Percentiles rank a stretch among this genome's conserved stretches.
Evolutionary conservation across 2,888 invertebrate species (phyloP).

Genomic region (Tinea trinotella): DNA sequence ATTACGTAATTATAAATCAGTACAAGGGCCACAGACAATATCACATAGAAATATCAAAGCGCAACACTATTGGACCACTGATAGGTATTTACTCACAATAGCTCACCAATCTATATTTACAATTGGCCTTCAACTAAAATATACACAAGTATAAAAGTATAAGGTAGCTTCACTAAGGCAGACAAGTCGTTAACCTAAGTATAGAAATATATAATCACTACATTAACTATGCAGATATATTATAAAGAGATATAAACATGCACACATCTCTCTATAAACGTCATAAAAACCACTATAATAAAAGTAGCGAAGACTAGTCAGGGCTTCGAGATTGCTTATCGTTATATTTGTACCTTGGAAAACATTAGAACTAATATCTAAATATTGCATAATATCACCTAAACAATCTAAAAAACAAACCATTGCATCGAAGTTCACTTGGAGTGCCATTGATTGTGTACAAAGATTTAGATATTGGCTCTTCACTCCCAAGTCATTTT

Average conservation of each 20-base stretch:
- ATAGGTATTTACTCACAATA: slow-evolving; percentile 51
- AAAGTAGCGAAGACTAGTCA: slow-evolving; percentile 8
- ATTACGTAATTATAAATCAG: slow-evolving; percentile 6
- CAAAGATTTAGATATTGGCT: too few species aligned
- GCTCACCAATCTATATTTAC: slow-evolving; percentile 10
- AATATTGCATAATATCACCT: not conserved
- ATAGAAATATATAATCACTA: slow-evolving; percentile 4
- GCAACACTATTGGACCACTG: slow-evolving; percentile 69
- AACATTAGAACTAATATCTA: not conserved
- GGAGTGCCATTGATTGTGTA: too few species aligned
- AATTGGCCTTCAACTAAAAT: not conserved
- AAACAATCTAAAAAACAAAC: not conserved
- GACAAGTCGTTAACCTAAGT: slow-evolving; percentile 8
- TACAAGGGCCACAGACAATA: slow-evolving; percentile 16
- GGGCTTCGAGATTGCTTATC: not conserved
- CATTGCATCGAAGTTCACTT: too few species aligned
- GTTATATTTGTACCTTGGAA: not conserved
- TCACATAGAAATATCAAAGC: slow-evolving; percentile 35
- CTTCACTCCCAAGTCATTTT: not conserved
- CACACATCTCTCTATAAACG: not conserved
- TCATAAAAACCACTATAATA: too few species aligned
- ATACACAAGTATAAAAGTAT: slow-evolving; percentile 13
- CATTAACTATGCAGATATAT: not conserved
- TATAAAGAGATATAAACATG: not conserved
- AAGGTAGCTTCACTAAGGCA: slow-evolving; percentile 18